Base-by-base conservation (phyloP, 2,797 vertebrate species). In the Dendrocincla tyrannina region DNA sequence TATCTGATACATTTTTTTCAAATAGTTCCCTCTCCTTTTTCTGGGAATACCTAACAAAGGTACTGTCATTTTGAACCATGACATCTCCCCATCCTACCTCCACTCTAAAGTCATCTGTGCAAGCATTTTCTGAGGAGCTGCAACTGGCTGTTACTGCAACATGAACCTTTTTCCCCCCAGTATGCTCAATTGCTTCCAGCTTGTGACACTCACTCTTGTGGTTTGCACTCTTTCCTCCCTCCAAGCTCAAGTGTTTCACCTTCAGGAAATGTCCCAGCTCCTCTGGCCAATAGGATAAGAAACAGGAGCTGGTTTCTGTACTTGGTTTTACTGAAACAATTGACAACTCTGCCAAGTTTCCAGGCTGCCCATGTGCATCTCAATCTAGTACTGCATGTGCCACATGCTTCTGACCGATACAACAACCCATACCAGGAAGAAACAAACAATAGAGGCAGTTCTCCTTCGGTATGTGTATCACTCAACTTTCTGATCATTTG, bases 161-260 rank as follows among this genome's bases (percentile, higher is more conserved):
- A 49, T 0, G 4, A 53, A 11, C 17, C 42, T n/a, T 22, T 24
- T 4, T 2, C 4, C 3, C 7, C 7, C 20, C 28, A 52, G 27
- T 10, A 46, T 8, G 53, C 35, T 92, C 63, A 60, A 41, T 35
- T 69, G 39, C 62, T 88, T 87, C 79, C 78, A 83, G 55, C 52
- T 88, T 79, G 76, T 75, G 66, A 81, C 55, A 89, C 16, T 49
- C 85, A 42, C 42, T 16, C 42, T 37, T 64, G 76, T 37, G 76
- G 41, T 2, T 86, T 79, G 47, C 11, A 37, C 42, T 85, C 47
- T 32, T 84, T 88, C 72, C 47, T 79, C 66, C 47, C 69, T 81
- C 47, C 52, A 39, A 56, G 41, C 56, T 58, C 59, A 64, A 86
- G 50, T 17, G 11, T 84, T 81, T 91, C 93, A 79, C 92, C 74